Base-by-base conservation (phyloP, 2,113 vertebrate species). In the Raja brachyura region DNA sequence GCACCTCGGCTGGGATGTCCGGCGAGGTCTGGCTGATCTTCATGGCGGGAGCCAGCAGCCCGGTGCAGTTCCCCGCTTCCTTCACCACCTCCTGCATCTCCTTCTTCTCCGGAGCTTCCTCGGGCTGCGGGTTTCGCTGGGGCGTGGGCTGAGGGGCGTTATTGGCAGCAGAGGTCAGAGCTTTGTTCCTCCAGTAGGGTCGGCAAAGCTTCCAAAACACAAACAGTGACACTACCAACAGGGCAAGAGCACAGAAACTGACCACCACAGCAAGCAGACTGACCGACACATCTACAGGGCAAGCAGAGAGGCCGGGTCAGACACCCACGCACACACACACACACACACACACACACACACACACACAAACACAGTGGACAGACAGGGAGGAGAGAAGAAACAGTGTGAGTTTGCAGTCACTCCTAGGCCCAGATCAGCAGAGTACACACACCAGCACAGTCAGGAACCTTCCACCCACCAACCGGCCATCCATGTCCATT, bases 21-120 rank as follows among this genome's bases (percentile, higher is more conserved):
- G 99, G 99, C 4, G 98, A 99, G 33, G 99, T 99, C 97, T 99
- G 98, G 95, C 99, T 99, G 95, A 99, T 99, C 96, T 99, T 99
- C 97, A 99, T 97, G 0, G 98, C 98, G 0, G 98, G 97, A 94
- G 99, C 98, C 61, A 97, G 95, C 28, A 97, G 95, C 94, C 97
- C 98, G 48, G 96, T 95, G 0, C 97, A 94, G 93, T 97, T 96
- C 88, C 97, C 97, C 68, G 95, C 97, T 0, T 98, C 98, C 94
- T 97, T 96, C 94, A 97, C 97, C 77, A 96, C 95, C 77, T 98
- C 98, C 56, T 86, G 9, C 5, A n/a, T 14, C 14, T 92, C 90
- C 94, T 97, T 97, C 94, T 97, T 97, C 94, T 97, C 97, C 31
- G 95, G 95, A 6, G 97, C 96, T 95, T 98, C 98, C 93, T 97